These are phyloP conservation scores for Drosophila seguyi DNA, from an alignment of 1,140 invertebrate species.

Conservation along the genomic window DNA sequence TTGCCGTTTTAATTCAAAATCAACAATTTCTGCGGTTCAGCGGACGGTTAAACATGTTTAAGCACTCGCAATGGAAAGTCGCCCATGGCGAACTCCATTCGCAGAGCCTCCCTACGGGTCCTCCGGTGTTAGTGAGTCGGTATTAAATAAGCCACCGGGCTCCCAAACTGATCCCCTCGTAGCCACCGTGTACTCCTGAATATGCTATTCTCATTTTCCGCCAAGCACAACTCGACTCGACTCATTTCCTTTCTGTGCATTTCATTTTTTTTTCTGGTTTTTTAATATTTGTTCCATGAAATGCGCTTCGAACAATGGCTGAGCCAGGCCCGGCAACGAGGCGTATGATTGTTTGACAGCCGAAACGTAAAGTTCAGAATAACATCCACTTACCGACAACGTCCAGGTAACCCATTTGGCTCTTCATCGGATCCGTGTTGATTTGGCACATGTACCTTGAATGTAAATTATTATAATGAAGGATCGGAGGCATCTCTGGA, in stretches of 20 bases:
- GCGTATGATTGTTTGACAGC: slow-evolving; percentile 77
- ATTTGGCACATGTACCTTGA: slow-evolving; percentile 92
- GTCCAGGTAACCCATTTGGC: slow-evolving; percentile 93
- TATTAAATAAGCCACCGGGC: slow-evolving; percentile 25
- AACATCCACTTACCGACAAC: slow-evolving; percentile 91
- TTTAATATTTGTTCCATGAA: slow-evolving; percentile 23
- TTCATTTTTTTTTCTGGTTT: slow-evolving; percentile 10
- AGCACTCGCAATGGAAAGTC: slow-evolving; percentile 56
- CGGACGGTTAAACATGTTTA: slow-evolving; percentile 82
- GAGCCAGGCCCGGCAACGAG: slow-evolving; percentile 48
- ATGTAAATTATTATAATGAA: neutral
- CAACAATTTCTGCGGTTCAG: slow-evolving; percentile 82
- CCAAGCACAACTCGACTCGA: slow-evolving; percentile 7
- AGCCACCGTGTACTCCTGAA: neutral
- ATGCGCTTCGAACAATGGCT: slow-evolving; percentile 59
- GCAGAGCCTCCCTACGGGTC: neutral
- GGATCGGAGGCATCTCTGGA: neutral
- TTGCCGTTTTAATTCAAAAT: slow-evolving; percentile 78
- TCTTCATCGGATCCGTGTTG: slow-evolving; percentile 95
- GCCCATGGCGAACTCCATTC: slow-evolving; percentile 5
- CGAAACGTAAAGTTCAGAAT: slow-evolving; percentile 55
- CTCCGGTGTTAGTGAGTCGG: slow-evolving; percentile 1
- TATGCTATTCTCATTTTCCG: slow-evolving; percentile 21
- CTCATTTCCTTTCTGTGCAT: slow-evolving; percentile 14
- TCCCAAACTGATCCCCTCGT: slow-evolving; percentile 18